Evolutionary conservation across 2,797 vertebrate species (phyloP).

Genomic region (Epinephelus awoara): DNA sequence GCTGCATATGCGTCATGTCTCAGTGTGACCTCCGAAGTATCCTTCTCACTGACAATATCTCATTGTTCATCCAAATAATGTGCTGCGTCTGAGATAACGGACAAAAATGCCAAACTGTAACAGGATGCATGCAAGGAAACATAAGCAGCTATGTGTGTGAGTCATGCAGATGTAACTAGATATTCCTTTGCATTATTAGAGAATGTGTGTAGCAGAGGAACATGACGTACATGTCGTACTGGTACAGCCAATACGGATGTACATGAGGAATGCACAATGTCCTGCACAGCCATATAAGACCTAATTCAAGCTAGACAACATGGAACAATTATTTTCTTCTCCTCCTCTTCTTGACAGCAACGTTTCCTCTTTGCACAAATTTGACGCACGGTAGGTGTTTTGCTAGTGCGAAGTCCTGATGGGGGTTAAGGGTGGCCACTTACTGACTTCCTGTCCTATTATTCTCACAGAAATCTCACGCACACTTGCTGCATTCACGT

Average conservation of each 20-base stretch:
- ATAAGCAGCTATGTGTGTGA: slow-evolving; percentile 23
- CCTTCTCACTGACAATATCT: slow-evolving; percentile 44
- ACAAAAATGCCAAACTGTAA: slow-evolving; percentile 38
- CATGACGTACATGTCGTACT: neutral
- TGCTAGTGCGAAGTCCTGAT: neutral
- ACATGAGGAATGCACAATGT: neutral
- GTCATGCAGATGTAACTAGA: slow-evolving; percentile 22
- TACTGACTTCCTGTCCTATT: slow-evolving; percentile 27
- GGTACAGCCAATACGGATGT: neutral
- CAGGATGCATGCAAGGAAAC: slow-evolving; percentile 38
- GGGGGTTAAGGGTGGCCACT: neutral
- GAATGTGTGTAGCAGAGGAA: neutral
- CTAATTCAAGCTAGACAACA: slow-evolving; percentile 2
- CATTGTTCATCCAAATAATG: slow-evolving; percentile 61
- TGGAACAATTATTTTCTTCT: neutral
- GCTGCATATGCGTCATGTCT: slow-evolving; percentile 33
- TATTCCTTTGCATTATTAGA: slow-evolving; percentile 23
- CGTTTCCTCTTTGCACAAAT: neutral
- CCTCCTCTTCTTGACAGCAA: neutral
- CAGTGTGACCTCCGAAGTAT: slow-evolving; percentile 38
- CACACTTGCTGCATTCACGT: too few relatives aligned
- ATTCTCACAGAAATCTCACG: slow-evolving; percentile 5
- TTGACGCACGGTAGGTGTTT: slow-evolving; percentile 5
- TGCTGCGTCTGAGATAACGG: slow-evolving; percentile 22
- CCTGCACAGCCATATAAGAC: neutral